Evolutionary conservation across 2,113 vertebrate genomes (phyloP), one percentile per base, ranked within the genome.

Genomic region (Chrysemys picta): DNA sequence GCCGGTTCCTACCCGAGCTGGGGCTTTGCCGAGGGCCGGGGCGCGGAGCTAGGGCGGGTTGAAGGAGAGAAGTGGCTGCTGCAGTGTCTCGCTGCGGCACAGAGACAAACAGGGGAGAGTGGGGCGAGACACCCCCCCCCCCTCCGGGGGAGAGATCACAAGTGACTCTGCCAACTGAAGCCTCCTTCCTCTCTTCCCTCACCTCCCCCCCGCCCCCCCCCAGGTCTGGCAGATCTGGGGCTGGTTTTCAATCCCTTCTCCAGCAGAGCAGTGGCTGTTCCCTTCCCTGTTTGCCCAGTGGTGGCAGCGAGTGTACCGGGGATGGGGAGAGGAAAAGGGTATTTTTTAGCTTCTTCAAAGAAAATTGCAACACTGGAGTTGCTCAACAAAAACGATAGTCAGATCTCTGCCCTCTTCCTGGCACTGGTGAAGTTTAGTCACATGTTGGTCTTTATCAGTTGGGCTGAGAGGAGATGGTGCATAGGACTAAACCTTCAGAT

Each of bases 331-430:
- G 86, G 83, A 80, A 47, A 29, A 54, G 38, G 27, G 84, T n/a
- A 13, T 45, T 76, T 57, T n/a, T 89, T 19, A 82, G 87, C 50
- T 53, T 75, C 79, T 13, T 69, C 62, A 49, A 21, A 88, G 52
- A 6, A 75, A 3, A 45, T 96, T 92, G 90, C 95, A 89, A 95
- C 94, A 94, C 78, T 27, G 91, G 5, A 3, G 82, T 97, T 97
- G 91, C 95, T 95, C 94, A 96, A 96, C 52, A 22, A 69, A 47
- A 2, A 47, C 65, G 50, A 38, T 49, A 80, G 87, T 82, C 90
- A 82, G 80, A 45, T 31, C 78, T 21, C 53, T 78, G 88, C 88
- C n/a, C 84, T 2, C 35, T 79, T n/a, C 65, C 53, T 56, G 54
- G 84, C 59, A 53, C 69, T 52, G 94, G 88, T 85, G 76, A 31